A percentile compares a stretch with the other conserved stretches of the same genome.
phyloP scores from a whole-genome alignment of 2,797 vertebrate genomes.

The Poeciliopsis turneri region DNA sequence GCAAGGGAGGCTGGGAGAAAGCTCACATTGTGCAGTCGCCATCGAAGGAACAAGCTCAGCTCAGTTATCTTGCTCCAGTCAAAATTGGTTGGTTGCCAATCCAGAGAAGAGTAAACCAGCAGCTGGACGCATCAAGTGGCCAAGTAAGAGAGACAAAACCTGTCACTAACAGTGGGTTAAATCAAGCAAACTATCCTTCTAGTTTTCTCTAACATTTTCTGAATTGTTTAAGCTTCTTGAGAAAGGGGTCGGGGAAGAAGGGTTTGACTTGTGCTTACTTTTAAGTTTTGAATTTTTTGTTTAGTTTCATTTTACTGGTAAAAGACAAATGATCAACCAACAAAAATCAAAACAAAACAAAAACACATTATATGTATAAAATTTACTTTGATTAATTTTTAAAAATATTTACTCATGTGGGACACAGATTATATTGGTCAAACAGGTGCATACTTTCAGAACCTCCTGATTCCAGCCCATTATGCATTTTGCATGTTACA shows the following conservation, averaged over 20 bases:
- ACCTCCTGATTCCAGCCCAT: not conserved
- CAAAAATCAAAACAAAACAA: not conserved
- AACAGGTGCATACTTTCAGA: not conserved
- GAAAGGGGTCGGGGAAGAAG: no score
- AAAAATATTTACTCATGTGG: not conserved
- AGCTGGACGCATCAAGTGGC: constrained; percentile 37
- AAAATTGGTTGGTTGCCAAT: constrained; percentile 81
- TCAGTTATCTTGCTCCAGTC: constrained; percentile 72
- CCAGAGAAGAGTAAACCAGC: constrained; percentile 65
- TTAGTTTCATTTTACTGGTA: not conserved
- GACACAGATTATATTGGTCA: not conserved
- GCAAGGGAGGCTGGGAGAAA: constrained; percentile 64
- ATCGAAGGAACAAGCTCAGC: constrained; percentile 61
- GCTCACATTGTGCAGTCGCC: constrained; percentile 67
- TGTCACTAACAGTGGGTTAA: not conserved
- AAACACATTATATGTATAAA: not conserved
- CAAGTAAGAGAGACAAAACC: constrained; percentile 65
- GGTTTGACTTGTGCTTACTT: not conserved
- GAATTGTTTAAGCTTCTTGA: not conserved
- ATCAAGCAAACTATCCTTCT: not conserved
- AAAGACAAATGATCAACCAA: not conserved
- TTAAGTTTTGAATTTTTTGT: not conserved
- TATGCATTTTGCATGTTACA: not conserved
- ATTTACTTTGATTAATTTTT: not conserved
- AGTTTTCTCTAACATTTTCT: not conserved